Percentiles rank a stretch among this genome's conserved stretches.
These are phyloP conservation scores for Vollenhovia emeryi DNA, from an alignment of 1,140 invertebrate species.

Conservation along the genomic window DNA sequence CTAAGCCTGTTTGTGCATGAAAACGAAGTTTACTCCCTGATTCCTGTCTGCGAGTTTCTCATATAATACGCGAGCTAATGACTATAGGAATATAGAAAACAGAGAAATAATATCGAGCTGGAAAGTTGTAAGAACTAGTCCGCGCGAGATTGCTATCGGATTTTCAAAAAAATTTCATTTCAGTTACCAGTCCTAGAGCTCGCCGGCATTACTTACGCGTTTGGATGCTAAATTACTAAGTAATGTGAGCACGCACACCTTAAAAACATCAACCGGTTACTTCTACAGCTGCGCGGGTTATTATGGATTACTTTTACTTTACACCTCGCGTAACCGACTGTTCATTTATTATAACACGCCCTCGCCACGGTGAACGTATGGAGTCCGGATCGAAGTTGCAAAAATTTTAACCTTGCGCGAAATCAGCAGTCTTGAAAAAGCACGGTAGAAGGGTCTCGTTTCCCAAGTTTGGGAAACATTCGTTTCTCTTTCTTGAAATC, in stretches of 20 bases:
- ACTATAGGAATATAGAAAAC: background rate
- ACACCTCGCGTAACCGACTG: background rate
- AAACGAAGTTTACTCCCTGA: background rate
- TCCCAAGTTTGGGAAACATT: background rate
- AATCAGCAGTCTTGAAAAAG: background rate
- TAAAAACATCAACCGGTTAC: slow-evolving; percentile 39
- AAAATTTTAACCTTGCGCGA: background rate
- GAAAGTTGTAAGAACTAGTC: background rate
- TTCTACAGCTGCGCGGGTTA: background rate
- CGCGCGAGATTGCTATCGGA: background rate
- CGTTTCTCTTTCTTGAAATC: slow-evolving; percentile 3
- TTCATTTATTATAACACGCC: background rate
- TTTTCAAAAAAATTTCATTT: slow-evolving; percentile 4
- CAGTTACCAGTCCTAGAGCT: background rate
- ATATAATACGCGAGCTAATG: background rate
- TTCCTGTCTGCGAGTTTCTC: background rate
- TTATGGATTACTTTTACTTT: slow-evolving; percentile 37
- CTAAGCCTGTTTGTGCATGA: slow-evolving; percentile 88
- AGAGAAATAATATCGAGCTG: background rate
- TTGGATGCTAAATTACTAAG: background rate
- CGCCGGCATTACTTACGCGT: background rate
- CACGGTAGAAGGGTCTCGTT: background rate
- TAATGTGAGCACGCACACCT: background rate
- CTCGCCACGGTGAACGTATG: background rate
- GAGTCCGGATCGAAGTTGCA: background rate